Evolutionary conservation across 2,888 invertebrate genomes (phyloP), one percentile per base, ranked within the genome.

Genomic region (Synergus itoensis): DNA sequence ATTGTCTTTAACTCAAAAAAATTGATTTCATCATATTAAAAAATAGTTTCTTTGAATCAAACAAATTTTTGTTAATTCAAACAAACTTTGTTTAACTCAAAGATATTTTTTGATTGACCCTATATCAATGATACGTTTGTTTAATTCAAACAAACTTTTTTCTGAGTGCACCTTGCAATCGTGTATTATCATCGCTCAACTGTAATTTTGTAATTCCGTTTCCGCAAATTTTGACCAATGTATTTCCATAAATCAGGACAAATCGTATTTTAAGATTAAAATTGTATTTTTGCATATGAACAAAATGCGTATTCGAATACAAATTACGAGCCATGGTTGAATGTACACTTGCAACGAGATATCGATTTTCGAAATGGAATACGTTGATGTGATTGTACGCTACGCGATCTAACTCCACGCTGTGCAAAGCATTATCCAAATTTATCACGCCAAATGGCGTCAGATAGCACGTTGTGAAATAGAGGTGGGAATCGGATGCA

Each of bases 301-400:
- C n/a, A 7, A 53, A 53, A 16, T 53, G 9, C 53, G 53, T 53
- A 18, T 53, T 53, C 8, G 2, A 53, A 53, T n/a, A 53, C 53
- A 53, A 53, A 53, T 53, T 9, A 53, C 53, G n/a, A 53, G 53
- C 7, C 53, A 2, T 53, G 53, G 53, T n/a, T n/a, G 9, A 53
- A 53, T 53, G n/a, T 53, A n/a, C 53, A 8, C n/a, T 53, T n/a
- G 53, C 53, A 53, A 1, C 53, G 9, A 53, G n/a, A 28, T 28
- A 53, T 9, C 8, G 53, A 53, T 53, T 53, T 53, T 53, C 53
- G 53, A 53, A 53, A 53, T n/a, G 53, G 53, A 53, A 53, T 53
- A n/a, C 53, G 53, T 53, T 53, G 53, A 53, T 53, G 53, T 53
- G 53, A 53, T 53, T 53, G 53, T 53, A 53, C n/a, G 53, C 53